Conservation (phyloP, 2,888 invertebrate genomes). For the Brenthis ino region DNA sequence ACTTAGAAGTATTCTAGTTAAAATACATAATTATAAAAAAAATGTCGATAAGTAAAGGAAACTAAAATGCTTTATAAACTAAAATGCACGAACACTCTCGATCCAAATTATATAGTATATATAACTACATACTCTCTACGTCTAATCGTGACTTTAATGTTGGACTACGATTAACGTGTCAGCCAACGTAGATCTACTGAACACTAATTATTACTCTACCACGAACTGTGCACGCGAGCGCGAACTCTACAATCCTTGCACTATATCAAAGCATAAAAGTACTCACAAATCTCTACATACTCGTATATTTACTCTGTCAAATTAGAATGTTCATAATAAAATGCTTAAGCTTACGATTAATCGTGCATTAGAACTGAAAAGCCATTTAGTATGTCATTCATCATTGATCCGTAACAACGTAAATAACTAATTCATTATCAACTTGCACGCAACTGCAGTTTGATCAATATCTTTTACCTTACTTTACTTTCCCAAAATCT, state of each 20-base stretch:
- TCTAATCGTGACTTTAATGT: constrained; percentile 1
- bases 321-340: background rate
- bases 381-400: constrained; percentile 64
- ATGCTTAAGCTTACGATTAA: constrained; percentile 11
- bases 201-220: constrained; percentile 2
- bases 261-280: constrained; percentile 6
- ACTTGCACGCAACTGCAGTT: constrained; percentile 62
- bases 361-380: constrained; percentile 26
- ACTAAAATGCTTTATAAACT: too few species aligned
- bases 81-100: background rate
- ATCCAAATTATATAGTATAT: background rate
- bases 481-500: background rate
- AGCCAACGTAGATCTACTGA: constrained; percentile 5
- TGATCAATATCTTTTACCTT: constrained; percentile 57
- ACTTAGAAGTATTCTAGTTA: too few species aligned
- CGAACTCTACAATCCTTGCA: constrained; percentile 9
- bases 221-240: constrained; percentile 4
- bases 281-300: background rate
- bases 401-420: constrained; percentile 51
- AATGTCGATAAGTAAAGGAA: background rate
- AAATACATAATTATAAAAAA: background rate
- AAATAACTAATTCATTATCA: constrained; percentile 53
- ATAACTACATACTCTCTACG: background rate
- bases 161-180: constrained; percentile 8
- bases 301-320: background rate